These are phyloP conservation scores for Nephotettix cincticeps DNA, from an alignment of 1,140 invertebrate species.

Conservation along the genomic window DNA sequence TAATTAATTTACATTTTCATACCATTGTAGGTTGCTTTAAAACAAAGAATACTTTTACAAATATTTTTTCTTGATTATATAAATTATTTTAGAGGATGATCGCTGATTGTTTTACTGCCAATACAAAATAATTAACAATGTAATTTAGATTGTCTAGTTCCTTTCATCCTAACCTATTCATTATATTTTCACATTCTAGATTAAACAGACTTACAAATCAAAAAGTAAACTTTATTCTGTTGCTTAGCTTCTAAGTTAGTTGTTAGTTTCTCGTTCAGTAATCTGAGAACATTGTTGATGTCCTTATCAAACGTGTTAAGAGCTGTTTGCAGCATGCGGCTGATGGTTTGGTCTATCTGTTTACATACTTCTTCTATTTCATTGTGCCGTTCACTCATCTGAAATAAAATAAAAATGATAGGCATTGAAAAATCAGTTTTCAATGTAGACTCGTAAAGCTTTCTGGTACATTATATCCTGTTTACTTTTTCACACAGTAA, in stretches of 20 bases:
- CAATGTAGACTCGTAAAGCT: background rate
- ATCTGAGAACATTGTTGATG: background rate
- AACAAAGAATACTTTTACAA: too few species aligned
- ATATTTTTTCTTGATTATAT: too few species aligned
- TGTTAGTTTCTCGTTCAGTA: background rate
- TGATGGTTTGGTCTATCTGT: slow-evolving; percentile 60
- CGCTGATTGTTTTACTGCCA: too few species aligned
- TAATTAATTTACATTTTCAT: too few species aligned
- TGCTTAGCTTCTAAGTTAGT: background rate
- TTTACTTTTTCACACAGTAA: background rate
- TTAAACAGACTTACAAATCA: too few species aligned
- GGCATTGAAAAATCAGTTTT: background rate
- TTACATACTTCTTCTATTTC: slow-evolving; percentile 60
- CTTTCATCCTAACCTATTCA: too few species aligned
- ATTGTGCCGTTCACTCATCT: slow-evolving; percentile 53
- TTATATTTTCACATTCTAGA: too few species aligned
- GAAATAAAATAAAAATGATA: background rate
- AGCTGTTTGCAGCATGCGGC: slow-evolving; percentile 60
- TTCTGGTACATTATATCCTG: background rate
- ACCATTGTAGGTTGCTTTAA: too few species aligned
- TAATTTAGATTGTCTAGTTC: too few species aligned
- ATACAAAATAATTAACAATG: too few species aligned
- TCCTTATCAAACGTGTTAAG: slow-evolving; percentile 59
- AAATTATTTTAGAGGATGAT: too few species aligned
- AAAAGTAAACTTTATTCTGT: too few species aligned